A percentile compares a stretch with the other conserved stretches of the same genome.
Evolutionary conservation across 2,888 invertebrate genomes (phyloP).

Genomic region (Sarcophaga subvicina): DNA sequence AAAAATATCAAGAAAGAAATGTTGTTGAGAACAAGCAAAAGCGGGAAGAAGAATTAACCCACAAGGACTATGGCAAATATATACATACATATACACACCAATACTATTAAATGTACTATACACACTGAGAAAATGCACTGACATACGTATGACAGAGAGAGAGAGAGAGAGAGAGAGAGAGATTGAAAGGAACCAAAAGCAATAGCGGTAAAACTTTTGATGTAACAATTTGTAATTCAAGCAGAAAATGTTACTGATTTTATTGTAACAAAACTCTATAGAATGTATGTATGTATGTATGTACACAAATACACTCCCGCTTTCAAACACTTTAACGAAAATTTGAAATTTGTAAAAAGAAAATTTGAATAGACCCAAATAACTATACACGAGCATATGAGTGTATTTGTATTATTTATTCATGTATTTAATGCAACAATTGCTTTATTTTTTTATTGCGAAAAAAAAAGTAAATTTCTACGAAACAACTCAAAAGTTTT

Average conservation of each 20-base stretch:
- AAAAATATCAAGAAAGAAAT: background rate
- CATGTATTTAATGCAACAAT: conserved; percentile 18
- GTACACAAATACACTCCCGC: background rate
- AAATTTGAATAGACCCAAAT: background rate
- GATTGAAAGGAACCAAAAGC: conserved; percentile 47
- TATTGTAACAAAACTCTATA: conserved; percentile 38
- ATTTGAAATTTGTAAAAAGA: background rate
- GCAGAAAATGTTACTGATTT: conserved; percentile 77
- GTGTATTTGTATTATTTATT: background rate
- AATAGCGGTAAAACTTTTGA: conserved; percentile 78
- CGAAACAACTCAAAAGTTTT: conserved; percentile 17
- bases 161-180: background rate
- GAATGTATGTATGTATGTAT: background rate
- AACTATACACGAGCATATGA: background rate
- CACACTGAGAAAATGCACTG: conserved; percentile 2
- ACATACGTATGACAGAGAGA: background rate
- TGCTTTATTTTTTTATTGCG: background rate
- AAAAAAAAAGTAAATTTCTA: conserved; percentile 10
- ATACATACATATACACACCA: conserved; percentile 26
- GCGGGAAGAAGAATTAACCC: conserved; percentile 41
- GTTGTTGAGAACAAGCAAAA: conserved; percentile 8
- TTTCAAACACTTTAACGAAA: background rate
- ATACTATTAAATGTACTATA: conserved; percentile 4
- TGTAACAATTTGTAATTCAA: conserved; percentile 80
- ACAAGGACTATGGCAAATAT: conserved; percentile 41